Evolutionary conservation across 1,140 invertebrate genomes (phyloP).

Genomic region (Pseudomyrmex dendroicus): DNA sequence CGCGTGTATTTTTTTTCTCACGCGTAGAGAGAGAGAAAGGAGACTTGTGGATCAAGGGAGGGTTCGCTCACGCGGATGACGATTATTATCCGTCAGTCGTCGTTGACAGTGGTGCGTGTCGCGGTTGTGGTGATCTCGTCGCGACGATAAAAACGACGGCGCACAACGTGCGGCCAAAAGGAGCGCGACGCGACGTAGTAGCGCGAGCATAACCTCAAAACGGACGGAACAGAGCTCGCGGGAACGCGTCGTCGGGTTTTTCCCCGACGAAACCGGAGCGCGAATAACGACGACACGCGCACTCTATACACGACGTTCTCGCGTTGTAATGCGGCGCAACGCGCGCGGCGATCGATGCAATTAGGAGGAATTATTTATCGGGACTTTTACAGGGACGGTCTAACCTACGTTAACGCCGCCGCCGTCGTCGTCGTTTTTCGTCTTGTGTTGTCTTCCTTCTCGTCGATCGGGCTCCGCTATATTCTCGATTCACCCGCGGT

Average conservation of each 20-base stretch:
- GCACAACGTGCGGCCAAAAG: neutral
- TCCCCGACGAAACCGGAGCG: too few relatives aligned
- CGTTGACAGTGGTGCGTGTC: too few relatives aligned
- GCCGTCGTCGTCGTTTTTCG: neutral
- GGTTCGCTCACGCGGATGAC: too few relatives aligned
- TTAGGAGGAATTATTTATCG: slow-evolving; percentile 53
- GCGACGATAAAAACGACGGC: too few relatives aligned
- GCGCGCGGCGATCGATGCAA: slow-evolving; percentile 49
- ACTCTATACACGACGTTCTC: neutral
- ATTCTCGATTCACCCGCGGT: neutral
- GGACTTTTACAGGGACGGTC: slow-evolving; percentile 5
- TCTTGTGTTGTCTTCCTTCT: neutral
- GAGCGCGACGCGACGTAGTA: neutral
- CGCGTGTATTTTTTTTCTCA: neutral
- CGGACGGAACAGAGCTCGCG: neutral
- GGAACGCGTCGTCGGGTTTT: neutral
- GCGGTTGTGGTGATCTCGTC: too few relatives aligned
- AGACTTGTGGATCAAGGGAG: too few relatives aligned
- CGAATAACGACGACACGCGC: neutral
- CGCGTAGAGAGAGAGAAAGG: too few relatives aligned
- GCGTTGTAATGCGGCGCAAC: neutral
- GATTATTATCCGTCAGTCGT: too few relatives aligned
- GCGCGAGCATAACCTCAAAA: slow-evolving; percentile 31
- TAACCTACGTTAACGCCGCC: neutral
- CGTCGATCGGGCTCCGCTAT: neutral